Evolutionary conservation across 1,140 invertebrate genomes (phyloP).

Genomic region (Oryctes rhinoceros): DNA sequence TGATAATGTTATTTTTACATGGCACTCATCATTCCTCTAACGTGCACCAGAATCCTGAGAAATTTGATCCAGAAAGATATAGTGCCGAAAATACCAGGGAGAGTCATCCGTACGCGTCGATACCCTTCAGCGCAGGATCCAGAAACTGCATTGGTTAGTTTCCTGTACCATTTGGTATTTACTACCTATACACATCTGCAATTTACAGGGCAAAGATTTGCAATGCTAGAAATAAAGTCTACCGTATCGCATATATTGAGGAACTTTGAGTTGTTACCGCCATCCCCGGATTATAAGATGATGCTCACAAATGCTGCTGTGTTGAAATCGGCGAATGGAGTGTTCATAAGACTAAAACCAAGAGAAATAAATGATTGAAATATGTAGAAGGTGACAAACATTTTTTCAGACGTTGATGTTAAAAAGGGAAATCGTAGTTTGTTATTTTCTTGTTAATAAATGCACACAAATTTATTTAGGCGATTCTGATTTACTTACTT

Average conservation of each 20-base stretch:
- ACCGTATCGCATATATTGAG: conserved; percentile 48
- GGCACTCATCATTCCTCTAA: background rate
- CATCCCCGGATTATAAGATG: conserved; percentile 52
- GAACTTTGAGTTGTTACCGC: conserved; percentile 58
- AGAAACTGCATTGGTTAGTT: conserved; percentile 37
- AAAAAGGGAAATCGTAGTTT: too few species aligned
- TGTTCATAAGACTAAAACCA: background rate
- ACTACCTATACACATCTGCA: background rate
- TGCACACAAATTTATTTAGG: too few species aligned
- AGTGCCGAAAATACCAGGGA: background rate
- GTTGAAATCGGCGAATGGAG: conserved; percentile 60
- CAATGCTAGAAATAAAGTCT: conserved; percentile 51
- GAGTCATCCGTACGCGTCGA: conserved; percentile 18
- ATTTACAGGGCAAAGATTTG: conserved; percentile 50
- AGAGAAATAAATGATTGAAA: background rate
- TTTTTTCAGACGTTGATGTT: too few species aligned
- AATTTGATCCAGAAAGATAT: conserved; percentile 32
- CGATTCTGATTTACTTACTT: too few species aligned
- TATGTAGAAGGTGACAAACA: too few species aligned
- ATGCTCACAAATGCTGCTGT: conserved; percentile 57
- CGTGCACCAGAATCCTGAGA: background rate
- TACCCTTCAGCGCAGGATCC: conserved; percentile 38
- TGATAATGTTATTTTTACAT: conserved; percentile 52
- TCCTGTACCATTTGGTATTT: background rate
- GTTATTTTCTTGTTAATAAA: too few species aligned